These are phyloP conservation scores for Sarcoramphus papa DNA, from an alignment of 2,797 vertebrate species.

Conservation along the genomic window DNA sequence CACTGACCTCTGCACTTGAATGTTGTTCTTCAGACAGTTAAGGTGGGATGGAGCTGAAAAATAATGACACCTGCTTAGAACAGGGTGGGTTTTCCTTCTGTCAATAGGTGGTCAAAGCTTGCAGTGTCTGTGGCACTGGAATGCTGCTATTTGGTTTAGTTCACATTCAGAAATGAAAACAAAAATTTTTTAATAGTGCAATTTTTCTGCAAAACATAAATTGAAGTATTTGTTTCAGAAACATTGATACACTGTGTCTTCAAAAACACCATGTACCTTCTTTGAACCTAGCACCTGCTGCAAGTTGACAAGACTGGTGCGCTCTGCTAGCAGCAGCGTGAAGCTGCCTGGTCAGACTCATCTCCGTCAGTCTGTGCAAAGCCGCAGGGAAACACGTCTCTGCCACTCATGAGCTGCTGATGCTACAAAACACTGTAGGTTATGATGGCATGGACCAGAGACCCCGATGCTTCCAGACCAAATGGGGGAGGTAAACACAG, in stretches of 20 bases:
- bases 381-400: background rate
- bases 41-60: background rate
- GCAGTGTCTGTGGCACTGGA: background rate
- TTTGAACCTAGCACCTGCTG: background rate
- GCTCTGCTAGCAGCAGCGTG: background rate
- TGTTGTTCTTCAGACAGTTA: slow-evolving; percentile 23
- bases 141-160: background rate
- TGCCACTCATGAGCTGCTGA: background rate
- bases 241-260: background rate
- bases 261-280: background rate
- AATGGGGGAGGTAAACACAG: background rate
- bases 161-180: background rate
- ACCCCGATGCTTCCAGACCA: background rate
- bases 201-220: background rate
- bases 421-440: background rate
- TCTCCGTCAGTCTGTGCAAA: rapidly evolving
- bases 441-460: background rate
- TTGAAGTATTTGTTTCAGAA: background rate
- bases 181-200: background rate
- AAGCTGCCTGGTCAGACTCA: background rate
- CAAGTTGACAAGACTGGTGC: background rate
- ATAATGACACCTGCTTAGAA: background rate
- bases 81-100: background rate
- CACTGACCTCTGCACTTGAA: background rate
- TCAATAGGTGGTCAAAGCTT: background rate